Evolutionary conservation across 2,888 invertebrate genomes (phyloP), one percentile per base, ranked within the genome.

Genomic region (Drosophila neonasuta): DNA sequence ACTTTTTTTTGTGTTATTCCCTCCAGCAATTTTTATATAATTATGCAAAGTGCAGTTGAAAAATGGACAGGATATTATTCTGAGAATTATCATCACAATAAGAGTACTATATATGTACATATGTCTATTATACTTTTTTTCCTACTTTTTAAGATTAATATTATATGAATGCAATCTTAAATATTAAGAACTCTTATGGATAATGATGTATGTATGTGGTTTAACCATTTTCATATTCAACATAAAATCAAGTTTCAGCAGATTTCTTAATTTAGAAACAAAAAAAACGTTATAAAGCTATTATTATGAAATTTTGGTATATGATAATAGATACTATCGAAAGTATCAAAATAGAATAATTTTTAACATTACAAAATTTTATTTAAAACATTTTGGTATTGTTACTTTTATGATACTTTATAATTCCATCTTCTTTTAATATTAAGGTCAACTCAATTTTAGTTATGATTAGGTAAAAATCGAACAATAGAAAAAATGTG

Each of bases 1-100:
- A 77, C 77, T 41, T 71, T 56, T 66, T 62, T 56, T 34, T 55
- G 9, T 1, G 11, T 32, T 10, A 32, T 32, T 2, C 6, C 20
- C 8, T 30, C 5, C 11, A n/a, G 2, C 4, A 29, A 13, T 41
- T 46, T 24, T 49, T 32, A 41, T 45, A 30, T 67, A 59, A 67
- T 71, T 67, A 58, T 50, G 30, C 29, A 57, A 45, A 54, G 44
- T 46, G 34, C 49, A 41, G 13, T 34, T 50, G 2, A 52, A 69
- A 61, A 30, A 46, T 5, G 24, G 39, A 4, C 15, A 9, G 57
- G 10, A 41, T 41, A 41, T 57, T 57, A 48, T 48, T 15, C 39
- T 36, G 39, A 4, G 29, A 29, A 57, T 48, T 48, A 57, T n/a
- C 36, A 39, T 29, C 15, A 56, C 34, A 46, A 56, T n/a, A 3